Evolutionary conservation across 2,888 invertebrate genomes (phyloP).

Genomic region (Himalopsyche tibetana): DNA sequence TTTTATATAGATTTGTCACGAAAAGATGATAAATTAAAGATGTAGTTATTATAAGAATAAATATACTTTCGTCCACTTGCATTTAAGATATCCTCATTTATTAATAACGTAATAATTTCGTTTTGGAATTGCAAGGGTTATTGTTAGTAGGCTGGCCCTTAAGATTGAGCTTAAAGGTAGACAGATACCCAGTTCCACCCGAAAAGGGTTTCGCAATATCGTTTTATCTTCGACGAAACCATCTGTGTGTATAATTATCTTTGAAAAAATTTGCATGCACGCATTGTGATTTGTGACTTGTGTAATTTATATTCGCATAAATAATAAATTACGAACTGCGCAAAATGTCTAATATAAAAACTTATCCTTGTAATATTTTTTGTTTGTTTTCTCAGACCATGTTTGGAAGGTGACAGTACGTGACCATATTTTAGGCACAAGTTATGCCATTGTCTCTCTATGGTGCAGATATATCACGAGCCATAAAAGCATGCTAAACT

Average conservation of each 20-base stretch:
- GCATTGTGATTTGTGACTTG: conserved; percentile 40
- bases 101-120: too few species aligned
- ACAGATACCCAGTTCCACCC: conserved; percentile 27
- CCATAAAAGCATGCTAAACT: too few species aligned
- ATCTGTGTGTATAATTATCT: conserved; percentile 40
- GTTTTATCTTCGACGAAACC: conserved; percentile 28
- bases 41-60: too few species aligned
- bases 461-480: too few species aligned
- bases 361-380: conserved; percentile 34
- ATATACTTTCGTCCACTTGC: too few species aligned
- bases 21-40: too few species aligned
- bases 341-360: neutral
- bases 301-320: conserved; percentile 31
- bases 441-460: too few species aligned
- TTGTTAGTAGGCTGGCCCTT: neutral
- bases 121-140: neutral
- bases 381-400: conserved; percentile 23
- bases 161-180: neutral
- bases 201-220: conserved; percentile 38
- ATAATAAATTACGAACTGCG: conserved; percentile 21
- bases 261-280: conserved; percentile 37
- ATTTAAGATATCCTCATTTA: too few species aligned
- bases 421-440: conserved; percentile 20
- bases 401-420: conserved; percentile 2
- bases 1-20: too few species aligned